Evolutionary conservation across 2,888 invertebrate species (phyloP).

Genomic region (Parnassius apollo): DNA sequence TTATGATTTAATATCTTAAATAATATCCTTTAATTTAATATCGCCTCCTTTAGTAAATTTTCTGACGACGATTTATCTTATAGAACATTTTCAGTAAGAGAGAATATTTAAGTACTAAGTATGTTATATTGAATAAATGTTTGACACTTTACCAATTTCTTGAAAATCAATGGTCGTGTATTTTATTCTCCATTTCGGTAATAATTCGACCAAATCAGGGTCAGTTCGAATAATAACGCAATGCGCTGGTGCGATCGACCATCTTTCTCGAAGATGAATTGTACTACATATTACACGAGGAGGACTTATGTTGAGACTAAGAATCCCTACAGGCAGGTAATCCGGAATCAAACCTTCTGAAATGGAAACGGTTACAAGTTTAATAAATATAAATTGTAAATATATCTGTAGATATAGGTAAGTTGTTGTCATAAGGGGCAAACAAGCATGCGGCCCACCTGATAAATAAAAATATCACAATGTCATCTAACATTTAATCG

Average conservation of each 20-base stretch:
- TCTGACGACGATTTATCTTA: background rate
- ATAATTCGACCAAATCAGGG: slow-evolving; percentile 43
- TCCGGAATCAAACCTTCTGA: slow-evolving; percentile 21
- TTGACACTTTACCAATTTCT: slow-evolving; percentile 6
- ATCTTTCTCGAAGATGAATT: slow-evolving; percentile 42
- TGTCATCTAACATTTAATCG: too few species aligned
- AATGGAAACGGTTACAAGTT: slow-evolving; percentile 9
- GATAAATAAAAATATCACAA: too few species aligned
- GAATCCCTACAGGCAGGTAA: slow-evolving; percentile 39
- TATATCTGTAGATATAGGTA: background rate
- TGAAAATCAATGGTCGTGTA: slow-evolving; percentile 34
- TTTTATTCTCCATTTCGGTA: slow-evolving; percentile 47
- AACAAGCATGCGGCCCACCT: too few species aligned
- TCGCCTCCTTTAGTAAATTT: background rate
- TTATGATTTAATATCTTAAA: background rate
- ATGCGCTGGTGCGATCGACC: slow-evolving; percentile 58
- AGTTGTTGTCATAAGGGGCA: too few species aligned
- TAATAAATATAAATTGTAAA: background rate
- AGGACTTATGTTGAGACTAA: slow-evolving; percentile 38
- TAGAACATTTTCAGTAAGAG: background rate
- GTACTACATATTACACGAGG: slow-evolving; percentile 44
- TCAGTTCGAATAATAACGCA: slow-evolving; percentile 50
- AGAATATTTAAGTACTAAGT: background rate
- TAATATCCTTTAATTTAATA: background rate
- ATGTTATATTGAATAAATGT: background rate